These are phyloP conservation scores for Sminthurinus aureus DNA, from an alignment of 2,888 invertebrate species.

Conservation along the genomic window DNA sequence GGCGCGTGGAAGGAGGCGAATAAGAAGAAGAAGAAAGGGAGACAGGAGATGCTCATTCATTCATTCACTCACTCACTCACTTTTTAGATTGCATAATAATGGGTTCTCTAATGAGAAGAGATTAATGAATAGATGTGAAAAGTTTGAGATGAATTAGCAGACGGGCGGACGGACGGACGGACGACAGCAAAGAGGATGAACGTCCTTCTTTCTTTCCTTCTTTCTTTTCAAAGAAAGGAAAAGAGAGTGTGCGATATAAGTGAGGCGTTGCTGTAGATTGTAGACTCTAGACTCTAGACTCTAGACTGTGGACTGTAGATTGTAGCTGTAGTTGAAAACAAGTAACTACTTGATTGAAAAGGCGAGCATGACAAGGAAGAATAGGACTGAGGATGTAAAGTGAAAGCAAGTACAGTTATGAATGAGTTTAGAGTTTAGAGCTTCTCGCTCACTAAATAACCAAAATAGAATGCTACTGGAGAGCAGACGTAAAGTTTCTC, in stretches of 20 bases:
- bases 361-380: background rate
- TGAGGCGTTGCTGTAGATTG: too few species aligned
- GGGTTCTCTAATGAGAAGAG: slow-evolving; percentile 31
- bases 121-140: slow-evolving; percentile 40
- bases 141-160: slow-evolving; percentile 19
- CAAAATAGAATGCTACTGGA: too few species aligned
- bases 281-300: too few species aligned
- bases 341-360: slow-evolving; percentile 14
- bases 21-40: slow-evolving; percentile 13
- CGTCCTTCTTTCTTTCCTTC: too few species aligned
- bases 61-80: background rate
- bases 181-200: background rate
- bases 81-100: slow-evolving; percentile 28
- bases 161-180: slow-evolving; percentile 13
- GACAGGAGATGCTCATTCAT: background rate
- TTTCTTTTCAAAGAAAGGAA: too few species aligned
- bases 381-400: background rate
- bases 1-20: background rate
- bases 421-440: background rate
- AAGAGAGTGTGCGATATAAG: too few species aligned
- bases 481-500: too few species aligned
- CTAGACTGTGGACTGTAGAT: too few species aligned
- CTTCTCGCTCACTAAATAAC: too few species aligned
- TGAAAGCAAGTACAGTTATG: background rate
- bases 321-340: slow-evolving; percentile 7